Base-by-base conservation (phyloP, 1,140 invertebrate species). In the Aporrectodea caliginosa region DNA sequence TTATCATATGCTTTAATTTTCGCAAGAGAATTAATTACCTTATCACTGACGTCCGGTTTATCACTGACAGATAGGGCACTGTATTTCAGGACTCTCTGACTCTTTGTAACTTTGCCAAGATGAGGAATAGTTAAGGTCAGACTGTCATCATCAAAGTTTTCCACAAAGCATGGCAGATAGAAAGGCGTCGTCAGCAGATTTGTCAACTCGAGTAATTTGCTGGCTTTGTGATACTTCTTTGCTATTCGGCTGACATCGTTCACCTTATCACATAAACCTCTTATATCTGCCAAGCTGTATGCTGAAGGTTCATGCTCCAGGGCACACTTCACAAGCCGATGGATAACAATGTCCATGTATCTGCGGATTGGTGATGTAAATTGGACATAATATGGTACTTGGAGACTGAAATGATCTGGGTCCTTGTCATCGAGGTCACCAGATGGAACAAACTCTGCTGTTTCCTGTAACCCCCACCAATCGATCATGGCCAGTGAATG, bases 351-450 rank as follows among this genome's bases (percentile, higher is more conserved):
- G 81, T 88, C 87, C 29, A 84, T 79, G 83, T 88, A 89, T 79
- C 88, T 82, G 70, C 88, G 82, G 74, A 89, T 88, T n/a, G 88
- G 88, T 6, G 87, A 88, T 2, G 88, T 89, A 80, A 89, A 89
- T 81, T 89, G 87, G 1, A 86, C 85, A 80, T 89, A 89, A 14
- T 22, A 33, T 0, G 27, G 68, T 1, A 80, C 74, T 16, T 81
- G 70, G 27, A 85, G 73, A 35, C 79, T 78, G 75, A 82, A 85
- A 79, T 85, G 84, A 31, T 29, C 6, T 0, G 58, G 68, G 34
- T 79, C 72, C 2, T 75, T 74, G 22, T 35, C 30, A 0, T 69
- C 29, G n/a, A 27, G 22, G 14, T 82, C 74, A 16, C 71, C 79
- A 30, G 75, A 73, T 69, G 74, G 73, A 27, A 68, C 69, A 33